Percentiles rank a stretch among this genome's conserved stretches.
Conservation (phyloP, 2,113 vertebrate genomes). For the Orcinus orca region DNA sequence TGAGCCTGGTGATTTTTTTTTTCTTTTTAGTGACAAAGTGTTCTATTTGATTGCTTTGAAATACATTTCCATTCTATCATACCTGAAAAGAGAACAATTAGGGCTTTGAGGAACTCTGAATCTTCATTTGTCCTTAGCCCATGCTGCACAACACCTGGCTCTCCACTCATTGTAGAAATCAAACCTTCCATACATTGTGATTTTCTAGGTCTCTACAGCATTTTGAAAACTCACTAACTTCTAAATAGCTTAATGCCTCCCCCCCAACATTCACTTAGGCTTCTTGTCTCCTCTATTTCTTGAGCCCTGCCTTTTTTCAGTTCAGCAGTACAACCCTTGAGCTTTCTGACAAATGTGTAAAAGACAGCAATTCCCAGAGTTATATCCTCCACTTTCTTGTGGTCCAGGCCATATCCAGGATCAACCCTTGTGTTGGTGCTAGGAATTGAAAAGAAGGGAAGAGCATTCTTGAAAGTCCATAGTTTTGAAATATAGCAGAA, state of each 20-base stretch:
- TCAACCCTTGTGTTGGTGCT: background rate
- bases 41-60: slow-evolving; percentile 64
- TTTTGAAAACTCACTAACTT: slow-evolving; percentile 51
- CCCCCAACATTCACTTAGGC: background rate
- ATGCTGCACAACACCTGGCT: background rate
- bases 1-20: slow-evolving; percentile 37
- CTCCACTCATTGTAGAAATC: slow-evolving; percentile 34
- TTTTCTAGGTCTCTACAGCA: slow-evolving; percentile 42
- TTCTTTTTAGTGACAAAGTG: slow-evolving; percentile 42
- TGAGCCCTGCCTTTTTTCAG: background rate
- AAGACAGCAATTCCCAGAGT: background rate
- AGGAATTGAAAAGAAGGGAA: background rate
- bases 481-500: background rate
- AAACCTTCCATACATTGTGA: slow-evolving; percentile 36
- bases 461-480: background rate
- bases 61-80: slow-evolving; percentile 50
- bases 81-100: slow-evolving; percentile 66
- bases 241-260: background rate
- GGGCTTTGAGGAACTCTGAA: slow-evolving; percentile 58
- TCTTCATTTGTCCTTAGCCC: slow-evolving; percentile 58
- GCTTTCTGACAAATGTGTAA: background rate
- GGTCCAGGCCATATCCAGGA: background rate
- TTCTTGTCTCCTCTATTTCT: background rate
- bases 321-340: background rate
- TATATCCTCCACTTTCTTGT: background rate